phyloP scores from a whole-genome alignment of 2,113 vertebrate genomes.

The Dicrurus megarhynchus region DNA sequence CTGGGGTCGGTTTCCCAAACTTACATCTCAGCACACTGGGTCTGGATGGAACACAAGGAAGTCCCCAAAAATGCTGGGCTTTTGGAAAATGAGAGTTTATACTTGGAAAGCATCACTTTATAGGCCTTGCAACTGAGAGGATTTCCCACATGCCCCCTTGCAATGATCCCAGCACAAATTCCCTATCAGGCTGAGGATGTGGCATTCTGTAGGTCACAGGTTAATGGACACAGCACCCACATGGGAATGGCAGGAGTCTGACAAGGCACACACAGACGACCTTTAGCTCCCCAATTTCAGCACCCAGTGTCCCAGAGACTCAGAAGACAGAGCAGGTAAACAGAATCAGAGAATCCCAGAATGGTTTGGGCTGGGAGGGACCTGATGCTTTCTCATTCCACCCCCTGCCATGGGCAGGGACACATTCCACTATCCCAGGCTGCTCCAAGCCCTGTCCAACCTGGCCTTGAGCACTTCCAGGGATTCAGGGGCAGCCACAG shows the following conservation, averaged over 20 bases:
- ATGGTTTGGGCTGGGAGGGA: neutral
- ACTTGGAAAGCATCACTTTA: neutral
- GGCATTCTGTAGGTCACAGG: accelerated
- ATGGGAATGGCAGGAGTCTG: neutral
- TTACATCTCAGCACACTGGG: neutral
- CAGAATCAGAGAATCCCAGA: neutral
- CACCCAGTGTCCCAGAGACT: neutral
- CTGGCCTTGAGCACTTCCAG: accelerated
- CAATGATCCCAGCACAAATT: neutral
- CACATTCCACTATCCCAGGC: accelerated
- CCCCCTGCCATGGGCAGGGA: accelerated
- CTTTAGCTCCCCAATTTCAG: neutral
- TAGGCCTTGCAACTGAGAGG: neutral
- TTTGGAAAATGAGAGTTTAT: neutral
- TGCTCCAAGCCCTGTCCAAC: accelerated
- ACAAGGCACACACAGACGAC: accelerated
- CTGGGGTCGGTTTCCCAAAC: neutral
- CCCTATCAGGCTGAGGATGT: neutral
- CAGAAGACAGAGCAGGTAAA: accelerated
- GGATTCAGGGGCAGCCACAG: neutral
- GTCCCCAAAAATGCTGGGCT: neutral
- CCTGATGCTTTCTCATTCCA: neutral
- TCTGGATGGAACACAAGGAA: neutral
- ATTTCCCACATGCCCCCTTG: accelerated
- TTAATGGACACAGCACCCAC: accelerated